Evolutionary conservation across 2,797 vertebrate genomes (phyloP).

Genomic region (Xiphorhynchus erythropygius): DNA sequence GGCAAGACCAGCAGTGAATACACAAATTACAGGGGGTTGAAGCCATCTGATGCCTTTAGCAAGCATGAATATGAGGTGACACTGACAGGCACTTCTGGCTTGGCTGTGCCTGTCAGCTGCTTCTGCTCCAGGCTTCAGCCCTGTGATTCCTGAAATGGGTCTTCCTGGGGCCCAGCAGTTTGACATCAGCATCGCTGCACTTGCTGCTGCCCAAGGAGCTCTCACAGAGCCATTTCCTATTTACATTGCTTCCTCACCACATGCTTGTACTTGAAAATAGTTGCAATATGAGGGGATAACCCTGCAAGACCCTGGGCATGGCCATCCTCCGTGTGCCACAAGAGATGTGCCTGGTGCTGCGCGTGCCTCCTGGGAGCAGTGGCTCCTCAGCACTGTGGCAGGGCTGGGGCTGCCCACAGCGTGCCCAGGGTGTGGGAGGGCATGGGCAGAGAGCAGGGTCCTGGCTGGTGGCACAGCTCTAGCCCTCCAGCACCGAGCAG

Average conservation of each 20-base stretch:
- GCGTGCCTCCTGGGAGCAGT: accelerated
- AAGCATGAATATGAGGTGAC: neutral
- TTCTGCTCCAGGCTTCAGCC: slow-evolving; percentile 20
- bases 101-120: neutral
- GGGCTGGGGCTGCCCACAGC: neutral
- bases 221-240: slow-evolving; percentile 41
- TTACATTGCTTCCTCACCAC: slow-evolving; percentile 44
- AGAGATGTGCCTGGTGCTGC: accelerated
- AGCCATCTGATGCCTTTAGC: neutral
- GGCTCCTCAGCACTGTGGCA: neutral
- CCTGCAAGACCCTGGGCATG: neutral
- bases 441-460: neutral
- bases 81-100: neutral
- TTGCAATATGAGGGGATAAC: neutral
- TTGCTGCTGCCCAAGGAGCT: slow-evolving; percentile 42
- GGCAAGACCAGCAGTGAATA: neutral
- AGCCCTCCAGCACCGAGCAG: neutral
- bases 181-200: slow-evolving; percentile 13
- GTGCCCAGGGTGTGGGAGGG: accelerated
- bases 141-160: neutral
- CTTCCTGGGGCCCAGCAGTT: neutral
- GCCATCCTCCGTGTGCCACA: accelerated
- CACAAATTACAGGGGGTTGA: neutral
- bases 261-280: slow-evolving; percentile 34
- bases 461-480: neutral